Evolutionary conservation across 1,140 invertebrate genomes (phyloP), one percentile per base, ranked within the genome.

Genomic region (Diprion similis): DNA sequence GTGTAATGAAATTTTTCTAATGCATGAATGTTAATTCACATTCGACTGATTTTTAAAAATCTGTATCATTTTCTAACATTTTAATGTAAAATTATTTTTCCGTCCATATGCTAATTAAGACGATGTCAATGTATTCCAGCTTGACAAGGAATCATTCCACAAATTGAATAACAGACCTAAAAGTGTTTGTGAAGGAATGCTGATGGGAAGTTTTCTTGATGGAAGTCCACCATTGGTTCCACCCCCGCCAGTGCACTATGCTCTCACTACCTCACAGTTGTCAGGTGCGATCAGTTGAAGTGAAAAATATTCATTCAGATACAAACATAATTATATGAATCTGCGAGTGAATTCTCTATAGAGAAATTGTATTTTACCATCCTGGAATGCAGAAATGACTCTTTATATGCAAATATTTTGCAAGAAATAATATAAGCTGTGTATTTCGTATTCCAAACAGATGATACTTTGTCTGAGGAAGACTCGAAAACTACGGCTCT

Each of bases 201-300:
- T 88, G 17, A 79, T 81, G 17, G 82, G 82, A 74, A 85, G 80
- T 48, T 86, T 83, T 71, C 68, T 84, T 15, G 80, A 79, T 37
- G 85, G 87, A 70, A 81, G 83, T 79, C 88, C 91, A 48, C 91
- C 91, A 47, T 90, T 90, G 66, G 87, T 91, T 73, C 89, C 89
- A 71, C 91, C 91, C 64, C 87, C 91, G 77, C 91, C 92, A 71
- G 77, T 89, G 48, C 90, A 92, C 83, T 92, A 92, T 79, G 88
- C 86, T 67, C 84, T 86, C 59, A 68, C 80, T 73, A 77, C 78
- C 46, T 73, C 76, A 65, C 79, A 81, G 46, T 75, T 83, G 24
- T 88, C 86, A 77, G 87, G 87, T 89, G 81, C 72, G 45, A 73
- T 66, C 70, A 48, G 71, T 71, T 8, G 9, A 9, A 37, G 24